Conservation (phyloP, 2,797 vertebrate genomes). For the Pterois miles region DNA sequence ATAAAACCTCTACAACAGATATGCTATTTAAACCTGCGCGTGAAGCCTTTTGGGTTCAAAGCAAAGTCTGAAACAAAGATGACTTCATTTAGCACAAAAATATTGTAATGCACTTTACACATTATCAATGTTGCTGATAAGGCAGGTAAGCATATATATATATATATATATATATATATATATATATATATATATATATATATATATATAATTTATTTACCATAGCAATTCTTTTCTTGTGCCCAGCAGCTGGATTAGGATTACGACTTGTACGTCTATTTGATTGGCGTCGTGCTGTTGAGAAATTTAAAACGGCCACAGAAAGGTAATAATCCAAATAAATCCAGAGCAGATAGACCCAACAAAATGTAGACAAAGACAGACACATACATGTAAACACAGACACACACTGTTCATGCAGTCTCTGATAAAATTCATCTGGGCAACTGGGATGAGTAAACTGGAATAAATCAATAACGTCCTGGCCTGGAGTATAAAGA, state of each 20-base stretch:
- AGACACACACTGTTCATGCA: constrained; percentile 60
- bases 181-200: background rate
- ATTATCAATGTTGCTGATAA: constrained; percentile 10
- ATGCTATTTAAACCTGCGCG: constrained; percentile 41
- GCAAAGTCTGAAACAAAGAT: constrained; percentile 24
- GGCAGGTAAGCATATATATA: constrained; percentile 35
- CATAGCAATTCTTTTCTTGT: constrained; percentile 14
- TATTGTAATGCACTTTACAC: background rate
- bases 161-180: background rate
- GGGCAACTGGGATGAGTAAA: constrained; percentile 4
- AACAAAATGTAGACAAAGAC: constrained; percentile 52
- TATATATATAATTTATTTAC: background rate
- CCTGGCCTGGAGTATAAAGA: background rate
- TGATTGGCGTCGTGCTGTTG: constrained; percentile 23
- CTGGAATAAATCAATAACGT: background rate
- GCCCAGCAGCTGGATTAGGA: constrained; percentile 15
- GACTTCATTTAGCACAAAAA: background rate
- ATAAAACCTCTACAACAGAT: constrained; percentile 65
- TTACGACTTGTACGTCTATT: background rate
- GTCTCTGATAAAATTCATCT: constrained; percentile 36
- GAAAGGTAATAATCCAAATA: constrained; percentile 23
- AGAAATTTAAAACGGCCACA: background rate
- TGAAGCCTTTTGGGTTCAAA: constrained; percentile 20
- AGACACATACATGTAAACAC: constrained; percentile 23
- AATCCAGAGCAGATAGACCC: constrained; percentile 29